Conservation (phyloP, 2,888 invertebrate genomes). For the Eutolmus rufibarbis region DNA sequence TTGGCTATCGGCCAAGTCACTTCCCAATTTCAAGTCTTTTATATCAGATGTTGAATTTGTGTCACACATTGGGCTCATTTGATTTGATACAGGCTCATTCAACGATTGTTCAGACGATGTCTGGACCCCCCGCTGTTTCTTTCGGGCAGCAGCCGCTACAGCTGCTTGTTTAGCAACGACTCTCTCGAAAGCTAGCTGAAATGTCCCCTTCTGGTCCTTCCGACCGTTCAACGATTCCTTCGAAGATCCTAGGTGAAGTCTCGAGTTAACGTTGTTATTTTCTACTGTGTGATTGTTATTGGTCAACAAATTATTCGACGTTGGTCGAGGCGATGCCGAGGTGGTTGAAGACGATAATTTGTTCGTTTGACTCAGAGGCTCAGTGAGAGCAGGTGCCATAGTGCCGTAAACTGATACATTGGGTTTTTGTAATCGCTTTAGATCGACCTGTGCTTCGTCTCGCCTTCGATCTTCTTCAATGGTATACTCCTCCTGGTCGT, state of each 20-base stretch:
- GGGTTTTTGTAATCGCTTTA: slow-evolving; percentile 32
- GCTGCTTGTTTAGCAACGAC: slow-evolving; percentile 48
- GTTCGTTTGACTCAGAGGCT: slow-evolving; percentile 66
- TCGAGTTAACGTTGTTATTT: slow-evolving; percentile 24
- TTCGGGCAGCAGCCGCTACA: slow-evolving; percentile 38
- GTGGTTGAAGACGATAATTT: slow-evolving; percentile 61
- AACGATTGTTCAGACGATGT: slow-evolving; percentile 46
- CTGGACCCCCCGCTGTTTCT: background rate
- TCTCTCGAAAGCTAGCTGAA: slow-evolving; percentile 51
- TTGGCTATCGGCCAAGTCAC: background rate
- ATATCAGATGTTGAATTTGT: slow-evolving; percentile 39
- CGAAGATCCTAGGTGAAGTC: background rate
- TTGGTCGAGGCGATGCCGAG: slow-evolving; percentile 59
- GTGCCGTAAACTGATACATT: slow-evolving; percentile 52
- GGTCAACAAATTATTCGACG: slow-evolving; percentile 37
- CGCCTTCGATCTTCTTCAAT: background rate
- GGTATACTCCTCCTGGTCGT: background rate
- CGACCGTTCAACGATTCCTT: background rate
- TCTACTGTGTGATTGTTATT: slow-evolving; percentile 46
- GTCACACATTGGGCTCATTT: slow-evolving; percentile 53
- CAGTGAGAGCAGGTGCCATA: slow-evolving; percentile 95
- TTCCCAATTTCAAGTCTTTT: background rate
- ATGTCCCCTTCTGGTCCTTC: slow-evolving; percentile 45
- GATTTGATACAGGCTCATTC: slow-evolving; percentile 40
- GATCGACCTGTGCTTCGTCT: background rate